Percentiles rank a stretch among this genome's conserved stretches.
These are phyloP conservation scores for Delphinapterus leucas DNA, from an alignment of 2,113 vertebrate genomes.

Conservation along the genomic window DNA sequence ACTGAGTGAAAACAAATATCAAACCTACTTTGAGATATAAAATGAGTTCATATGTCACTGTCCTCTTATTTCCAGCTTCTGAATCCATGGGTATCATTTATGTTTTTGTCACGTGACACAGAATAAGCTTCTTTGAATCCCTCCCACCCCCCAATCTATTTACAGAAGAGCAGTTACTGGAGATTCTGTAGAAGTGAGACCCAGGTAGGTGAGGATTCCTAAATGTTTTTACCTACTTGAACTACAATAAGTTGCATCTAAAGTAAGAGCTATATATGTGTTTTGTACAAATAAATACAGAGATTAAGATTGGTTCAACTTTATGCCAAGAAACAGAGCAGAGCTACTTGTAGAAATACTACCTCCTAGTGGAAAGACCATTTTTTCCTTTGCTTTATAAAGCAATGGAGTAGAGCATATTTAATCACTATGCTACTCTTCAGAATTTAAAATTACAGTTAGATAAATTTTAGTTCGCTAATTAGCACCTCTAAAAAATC, in stretches of 20 bases:
- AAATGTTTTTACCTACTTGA: slow-evolving; percentile 5
- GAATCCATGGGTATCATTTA: background rate
- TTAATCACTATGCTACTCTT: background rate
- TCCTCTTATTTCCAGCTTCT: background rate
- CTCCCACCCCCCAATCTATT: background rate
- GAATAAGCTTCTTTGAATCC: background rate
- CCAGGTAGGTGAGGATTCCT: background rate
- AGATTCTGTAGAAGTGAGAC: background rate
- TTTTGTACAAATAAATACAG: background rate
- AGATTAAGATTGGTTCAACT: background rate
- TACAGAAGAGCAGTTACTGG: background rate
- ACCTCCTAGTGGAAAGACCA: background rate
- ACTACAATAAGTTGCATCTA: background rate
- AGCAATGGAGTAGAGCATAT: background rate
- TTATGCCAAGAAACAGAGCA: background rate
- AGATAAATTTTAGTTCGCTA: slow-evolving; percentile 16
- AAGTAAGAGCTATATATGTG: background rate
- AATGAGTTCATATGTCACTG: background rate
- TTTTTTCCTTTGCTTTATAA: background rate
- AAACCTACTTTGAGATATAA: background rate
- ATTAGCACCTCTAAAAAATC: background rate
- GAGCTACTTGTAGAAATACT: background rate
- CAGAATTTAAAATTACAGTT: slow-evolving; percentile 23
- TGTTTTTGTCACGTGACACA: background rate
- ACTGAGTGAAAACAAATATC: background rate